These are phyloP conservation scores for Spea bombifrons DNA, from an alignment of 2,113 vertebrate genomes.

Conservation along the genomic window DNA sequence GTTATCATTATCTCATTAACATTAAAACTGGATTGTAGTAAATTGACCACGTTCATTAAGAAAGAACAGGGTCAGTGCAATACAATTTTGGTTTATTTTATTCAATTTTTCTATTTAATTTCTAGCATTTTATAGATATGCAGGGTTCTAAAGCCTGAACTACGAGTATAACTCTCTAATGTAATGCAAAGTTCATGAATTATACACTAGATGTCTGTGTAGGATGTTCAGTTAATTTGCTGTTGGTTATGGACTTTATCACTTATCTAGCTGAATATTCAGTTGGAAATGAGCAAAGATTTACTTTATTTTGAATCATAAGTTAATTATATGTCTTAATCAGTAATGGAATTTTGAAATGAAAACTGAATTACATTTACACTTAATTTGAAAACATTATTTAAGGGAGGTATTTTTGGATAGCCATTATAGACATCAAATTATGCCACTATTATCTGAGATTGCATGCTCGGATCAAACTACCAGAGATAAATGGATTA, in stretches of 20 bases:
- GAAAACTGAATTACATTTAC: slow-evolving; percentile 35
- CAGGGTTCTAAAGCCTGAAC: slow-evolving; percentile 6
- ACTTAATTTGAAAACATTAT: slow-evolving; percentile 15
- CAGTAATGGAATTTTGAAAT: slow-evolving; percentile 32
- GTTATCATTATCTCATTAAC: too few relatives aligned
- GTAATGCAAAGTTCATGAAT: slow-evolving; percentile 22
- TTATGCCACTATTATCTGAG: slow-evolving; percentile 15
- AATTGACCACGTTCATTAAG: too few relatives aligned
- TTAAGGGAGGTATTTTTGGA: slow-evolving; percentile 16
- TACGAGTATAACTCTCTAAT: slow-evolving; percentile 21
- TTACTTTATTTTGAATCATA: slow-evolving; percentile 43
- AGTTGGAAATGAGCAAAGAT: slow-evolving; percentile 39
- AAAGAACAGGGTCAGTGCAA: too few relatives aligned
- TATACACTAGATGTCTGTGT: slow-evolving; percentile 38
- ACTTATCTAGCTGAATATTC: slow-evolving; percentile 42
- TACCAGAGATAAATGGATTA: slow-evolving; percentile 22
- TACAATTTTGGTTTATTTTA: too few relatives aligned
- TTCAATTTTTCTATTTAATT: neutral
- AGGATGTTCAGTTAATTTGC: slow-evolving; percentile 34
- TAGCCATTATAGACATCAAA: slow-evolving; percentile 21
- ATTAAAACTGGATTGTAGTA: too few relatives aligned
- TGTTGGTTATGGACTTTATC: slow-evolving; percentile 36
- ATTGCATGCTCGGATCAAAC: slow-evolving; percentile 21
- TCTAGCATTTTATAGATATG: neutral
- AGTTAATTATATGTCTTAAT: slow-evolving; percentile 44